Evolutionary conservation across 2,113 vertebrate genomes (phyloP).

Genomic region (Epinephelus cyanopodus): DNA sequence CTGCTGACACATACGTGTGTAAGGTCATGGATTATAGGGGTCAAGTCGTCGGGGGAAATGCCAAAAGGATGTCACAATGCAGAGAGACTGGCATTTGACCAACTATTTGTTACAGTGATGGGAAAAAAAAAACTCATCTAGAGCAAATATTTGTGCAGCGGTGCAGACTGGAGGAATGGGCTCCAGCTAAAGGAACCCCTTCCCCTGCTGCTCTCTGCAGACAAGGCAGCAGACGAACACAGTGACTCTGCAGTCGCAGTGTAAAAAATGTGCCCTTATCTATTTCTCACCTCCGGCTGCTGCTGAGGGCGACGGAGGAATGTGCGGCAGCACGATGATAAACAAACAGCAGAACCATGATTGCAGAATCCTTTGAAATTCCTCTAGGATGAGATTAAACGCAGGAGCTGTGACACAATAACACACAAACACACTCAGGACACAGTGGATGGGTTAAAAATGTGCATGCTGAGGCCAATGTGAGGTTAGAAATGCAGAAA

Average conservation of each 20-base stretch:
- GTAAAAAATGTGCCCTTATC: conserved; percentile 72
- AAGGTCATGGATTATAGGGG: conserved; percentile 44
- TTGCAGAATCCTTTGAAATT: conserved; percentile 61
- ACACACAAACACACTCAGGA: not conserved
- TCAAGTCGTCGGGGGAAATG: conserved; percentile 63
- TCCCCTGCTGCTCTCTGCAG: conserved; percentile 42
- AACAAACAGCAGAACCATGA: conserved; percentile 49
- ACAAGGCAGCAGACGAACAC: conserved; percentile 31
- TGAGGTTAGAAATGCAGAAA: not conserved
- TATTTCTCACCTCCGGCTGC: conserved; percentile 66
- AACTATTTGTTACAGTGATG: conserved; percentile 63
- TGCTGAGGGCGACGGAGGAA: conserved; percentile 55
- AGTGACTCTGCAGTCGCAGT: conserved; percentile 26
- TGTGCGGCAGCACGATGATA: conserved; percentile 57
- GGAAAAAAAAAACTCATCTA: conserved; percentile 39
- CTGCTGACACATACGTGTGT: conserved; percentile 12
- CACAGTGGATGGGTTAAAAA: not conserved
- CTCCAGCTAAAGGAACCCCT: conserved; percentile 17
- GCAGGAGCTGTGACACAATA: conserved; percentile 23
- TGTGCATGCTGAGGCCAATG: not conserved
- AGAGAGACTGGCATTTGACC: conserved; percentile 61
- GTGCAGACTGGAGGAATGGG: conserved; percentile 32
- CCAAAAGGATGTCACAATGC: conserved; percentile 66
- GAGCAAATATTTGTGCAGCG: conserved; percentile 76
- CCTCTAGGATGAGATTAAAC: conserved; percentile 25